These are phyloP conservation scores for Hypselothyrea guttata DNA, from an alignment of 2,888 invertebrate genomes.

Conservation along the genomic window DNA sequence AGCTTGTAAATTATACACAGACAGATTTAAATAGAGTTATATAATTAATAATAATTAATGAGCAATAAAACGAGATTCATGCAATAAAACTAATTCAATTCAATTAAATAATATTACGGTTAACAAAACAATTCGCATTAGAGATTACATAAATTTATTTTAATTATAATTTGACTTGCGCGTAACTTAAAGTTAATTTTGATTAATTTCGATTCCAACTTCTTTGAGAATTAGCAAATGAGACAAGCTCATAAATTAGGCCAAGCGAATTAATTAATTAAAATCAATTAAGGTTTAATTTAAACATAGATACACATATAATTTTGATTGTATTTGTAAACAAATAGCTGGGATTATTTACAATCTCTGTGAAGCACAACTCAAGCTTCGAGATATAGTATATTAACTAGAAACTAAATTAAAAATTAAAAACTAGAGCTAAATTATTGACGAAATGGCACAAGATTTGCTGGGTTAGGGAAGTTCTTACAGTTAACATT, in stretches of 20 bases:
- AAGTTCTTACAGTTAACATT: constrained; percentile 35
- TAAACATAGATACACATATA: too few relatives aligned
- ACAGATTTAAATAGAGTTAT: constrained; percentile 44
- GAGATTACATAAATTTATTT: constrained; percentile 32
- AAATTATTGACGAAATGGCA: too few relatives aligned
- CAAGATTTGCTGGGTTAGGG: constrained; percentile 58
- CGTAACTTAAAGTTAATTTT: constrained; percentile 82
- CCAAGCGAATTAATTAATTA: constrained; percentile 42
- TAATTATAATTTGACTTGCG: constrained; percentile 22
- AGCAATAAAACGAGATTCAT: constrained; percentile 61
- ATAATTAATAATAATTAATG: constrained; percentile 27
- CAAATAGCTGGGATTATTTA: constrained; percentile 55
- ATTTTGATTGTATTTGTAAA: background rate
- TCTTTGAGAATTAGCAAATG: constrained; percentile 69
- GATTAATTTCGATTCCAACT: constrained; percentile 68
- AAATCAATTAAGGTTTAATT: constrained; percentile 14
- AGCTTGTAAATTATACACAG: constrained; percentile 34
- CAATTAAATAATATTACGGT: constrained; percentile 49
- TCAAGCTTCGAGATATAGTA: constrained; percentile 15
- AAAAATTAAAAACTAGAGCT: too few relatives aligned
- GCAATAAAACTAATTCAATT: constrained; percentile 43
- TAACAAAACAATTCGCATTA: constrained; percentile 65
- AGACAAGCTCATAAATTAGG: constrained; percentile 40
- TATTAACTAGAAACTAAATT: constrained; percentile 34
- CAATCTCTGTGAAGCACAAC: constrained; percentile 53